Percentiles rank a stretch among this genome's conserved stretches.
Evolutionary conservation across 2,797 vertebrate genomes (phyloP).

Genomic region (Cygnus olor): DNA sequence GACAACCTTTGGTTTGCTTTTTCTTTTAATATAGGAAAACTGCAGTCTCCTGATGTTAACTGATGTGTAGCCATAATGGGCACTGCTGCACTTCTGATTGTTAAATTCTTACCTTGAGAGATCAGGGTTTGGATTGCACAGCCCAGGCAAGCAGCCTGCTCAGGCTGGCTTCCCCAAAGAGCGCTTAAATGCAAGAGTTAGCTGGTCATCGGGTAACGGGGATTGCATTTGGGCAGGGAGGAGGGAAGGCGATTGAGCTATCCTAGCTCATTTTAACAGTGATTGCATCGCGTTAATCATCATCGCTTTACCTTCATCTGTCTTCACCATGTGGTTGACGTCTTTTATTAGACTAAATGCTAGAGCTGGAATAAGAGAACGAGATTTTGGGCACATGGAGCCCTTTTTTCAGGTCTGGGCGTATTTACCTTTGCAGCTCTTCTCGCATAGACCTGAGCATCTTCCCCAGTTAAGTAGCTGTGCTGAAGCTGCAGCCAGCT

Average conservation of each 20-base stretch:
- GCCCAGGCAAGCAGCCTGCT: background rate
- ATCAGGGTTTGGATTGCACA: background rate
- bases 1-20: slow-evolving; percentile 7
- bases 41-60: background rate
- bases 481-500: background rate
- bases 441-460: background rate
- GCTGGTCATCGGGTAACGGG: background rate
- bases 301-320: background rate
- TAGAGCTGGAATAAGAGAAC: background rate
- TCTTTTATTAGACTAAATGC: background rate
- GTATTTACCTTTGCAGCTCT: background rate
- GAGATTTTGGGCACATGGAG: background rate
- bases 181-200: background rate
- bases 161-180: background rate
- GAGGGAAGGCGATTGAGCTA: background rate
- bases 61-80: background rate
- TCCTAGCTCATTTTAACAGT: background rate
- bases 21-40: background rate
- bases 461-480: background rate
- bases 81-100: background rate
- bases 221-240: background rate
- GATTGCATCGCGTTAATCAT: background rate
- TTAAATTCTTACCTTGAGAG: background rate
- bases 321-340: background rate
- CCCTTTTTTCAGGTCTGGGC: slow-evolving; percentile 2